phyloP scores from a whole-genome alignment of 2,888 invertebrate species.

The Cremastinae sp. region DNA sequence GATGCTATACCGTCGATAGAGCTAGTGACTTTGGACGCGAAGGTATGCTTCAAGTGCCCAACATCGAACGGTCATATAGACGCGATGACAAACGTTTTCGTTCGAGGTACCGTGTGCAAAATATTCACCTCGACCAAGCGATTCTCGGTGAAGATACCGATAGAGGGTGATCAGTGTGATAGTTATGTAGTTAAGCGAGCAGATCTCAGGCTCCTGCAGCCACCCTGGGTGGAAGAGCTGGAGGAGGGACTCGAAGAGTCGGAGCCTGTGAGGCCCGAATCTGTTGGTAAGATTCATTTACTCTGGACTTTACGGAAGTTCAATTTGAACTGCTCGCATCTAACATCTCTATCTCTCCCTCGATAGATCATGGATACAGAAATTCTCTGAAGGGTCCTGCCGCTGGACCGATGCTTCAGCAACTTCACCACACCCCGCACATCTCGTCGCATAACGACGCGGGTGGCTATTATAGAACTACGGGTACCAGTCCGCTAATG shows the following conservation, averaged over 20 bases:
- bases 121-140: constrained; percentile 85
- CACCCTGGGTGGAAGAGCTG: constrained; percentile 98
- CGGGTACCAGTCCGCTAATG: constrained; percentile 84
- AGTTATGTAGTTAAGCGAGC: constrained; percentile 91
- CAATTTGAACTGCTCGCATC: not conserved
- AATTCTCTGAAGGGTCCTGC: constrained; percentile 75
- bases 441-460: constrained; percentile 73
- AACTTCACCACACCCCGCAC: constrained; percentile 74
- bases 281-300: constrained; percentile 65
- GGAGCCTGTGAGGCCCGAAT: constrained; percentile 78
- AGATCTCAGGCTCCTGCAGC: constrained; percentile 92
- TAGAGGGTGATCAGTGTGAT: constrained; percentile 80
- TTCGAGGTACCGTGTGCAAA: constrained; percentile 90
- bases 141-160: constrained; percentile 85
- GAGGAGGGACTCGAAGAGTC: constrained; percentile 83
- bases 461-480: constrained; percentile 81
- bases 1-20: constrained; percentile 94
- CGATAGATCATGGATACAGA: constrained; percentile 74
- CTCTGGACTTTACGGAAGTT: not conserved
- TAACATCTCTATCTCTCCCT: not conserved
- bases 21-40: constrained; percentile 89
- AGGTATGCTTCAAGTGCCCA: constrained; percentile 88
- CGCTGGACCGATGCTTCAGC: constrained; percentile 74
- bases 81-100: constrained; percentile 87
- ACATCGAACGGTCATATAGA: constrained; percentile 84